A percentile compares a stretch with the other conserved stretches of the same genome.
Evolutionary conservation across 2,888 invertebrate species (phyloP).

Genomic region (Pycnomerus fuliginosus): DNA sequence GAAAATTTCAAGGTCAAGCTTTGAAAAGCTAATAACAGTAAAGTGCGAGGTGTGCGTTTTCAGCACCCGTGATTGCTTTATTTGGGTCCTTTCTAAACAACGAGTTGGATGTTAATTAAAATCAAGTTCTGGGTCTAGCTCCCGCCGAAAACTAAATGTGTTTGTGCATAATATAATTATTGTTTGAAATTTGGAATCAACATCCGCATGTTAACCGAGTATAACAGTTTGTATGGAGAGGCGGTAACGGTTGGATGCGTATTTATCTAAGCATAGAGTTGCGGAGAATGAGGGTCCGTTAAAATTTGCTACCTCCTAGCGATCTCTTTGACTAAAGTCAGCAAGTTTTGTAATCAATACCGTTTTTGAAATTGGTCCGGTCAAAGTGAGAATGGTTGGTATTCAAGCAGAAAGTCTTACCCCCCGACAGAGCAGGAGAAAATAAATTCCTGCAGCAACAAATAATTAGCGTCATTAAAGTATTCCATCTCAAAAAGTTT

Average conservation of each 20-base stretch:
- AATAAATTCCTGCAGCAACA: slow-evolving; percentile 5
- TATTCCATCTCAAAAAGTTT: slow-evolving; percentile 1
- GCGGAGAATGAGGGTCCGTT: slow-evolving; percentile 15
- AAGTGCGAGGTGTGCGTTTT: no score
- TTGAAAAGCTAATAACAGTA: no score
- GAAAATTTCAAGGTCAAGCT: no score
- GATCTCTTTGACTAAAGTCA: no score
- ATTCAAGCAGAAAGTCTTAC: slow-evolving; percentile 6
- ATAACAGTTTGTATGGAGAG: slow-evolving; percentile 25
- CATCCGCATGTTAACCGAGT: slow-evolving; percentile 25
- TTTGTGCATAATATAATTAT: slow-evolving; percentile 24
- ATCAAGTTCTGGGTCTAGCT: slow-evolving; percentile 17
- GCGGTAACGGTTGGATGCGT: slow-evolving; percentile 24
- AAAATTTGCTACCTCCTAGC: no score
- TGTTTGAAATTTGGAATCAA: slow-evolving; percentile 26
- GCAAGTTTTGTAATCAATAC: no score
- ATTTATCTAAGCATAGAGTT: slow-evolving; percentile 26
- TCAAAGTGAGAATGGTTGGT: background rate
- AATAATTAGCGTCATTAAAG: slow-evolving; percentile 12
- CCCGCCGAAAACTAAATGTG: slow-evolving; percentile 20
- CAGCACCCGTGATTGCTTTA: no score
- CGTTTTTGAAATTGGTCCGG: background rate
- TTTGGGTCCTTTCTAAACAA: slow-evolving; percentile 14
- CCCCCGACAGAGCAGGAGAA: no score
- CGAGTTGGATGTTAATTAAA: slow-evolving; percentile 18